Evolutionary conservation across 2,113 vertebrate species (phyloP).

Genomic region (Glaucomys volans): DNA sequence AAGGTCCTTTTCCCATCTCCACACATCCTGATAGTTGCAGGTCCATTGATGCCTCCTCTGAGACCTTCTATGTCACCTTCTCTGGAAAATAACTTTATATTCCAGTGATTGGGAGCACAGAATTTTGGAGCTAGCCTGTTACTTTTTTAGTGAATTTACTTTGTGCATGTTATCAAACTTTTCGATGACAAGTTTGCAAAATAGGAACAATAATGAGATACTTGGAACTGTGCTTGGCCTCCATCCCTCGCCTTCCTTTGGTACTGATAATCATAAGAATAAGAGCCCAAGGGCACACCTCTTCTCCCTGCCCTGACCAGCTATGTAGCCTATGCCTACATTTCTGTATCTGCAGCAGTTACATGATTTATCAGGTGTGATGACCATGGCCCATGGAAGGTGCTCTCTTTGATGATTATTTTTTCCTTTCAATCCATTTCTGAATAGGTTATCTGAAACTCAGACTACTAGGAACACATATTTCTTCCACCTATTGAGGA

Average conservation of each 20-base stretch:
- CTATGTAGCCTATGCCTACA: not conserved
- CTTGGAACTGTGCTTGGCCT: not conserved
- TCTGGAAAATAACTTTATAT: not conserved
- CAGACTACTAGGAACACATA: not conserved
- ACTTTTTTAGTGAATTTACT: not conserved
- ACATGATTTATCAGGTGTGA: not conserved
- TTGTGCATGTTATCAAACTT: not conserved
- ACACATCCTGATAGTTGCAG: not conserved
- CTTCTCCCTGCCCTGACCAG: not conserved
- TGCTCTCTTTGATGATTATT: not conserved
- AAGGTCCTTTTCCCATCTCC: not conserved
- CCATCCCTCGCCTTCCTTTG: not conserved
- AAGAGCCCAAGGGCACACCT: not conserved
- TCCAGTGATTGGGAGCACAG: not conserved
- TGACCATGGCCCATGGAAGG: not conserved
- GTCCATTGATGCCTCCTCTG: not conserved
- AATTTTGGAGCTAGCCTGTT: not conserved
- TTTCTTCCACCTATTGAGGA: not conserved
- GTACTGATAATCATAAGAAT: not conserved
- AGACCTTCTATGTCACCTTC: not conserved
- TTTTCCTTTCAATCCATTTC: not conserved
- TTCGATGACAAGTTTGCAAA: constrained; percentile 30
- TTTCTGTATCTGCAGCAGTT: not conserved
- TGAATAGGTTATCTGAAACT: not conserved
- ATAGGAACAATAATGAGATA: not conserved